Evolutionary conservation across 2,113 vertebrate species (phyloP), one percentile per base, ranked within the genome.

Genomic region (Morphnarchus princeps): DNA sequence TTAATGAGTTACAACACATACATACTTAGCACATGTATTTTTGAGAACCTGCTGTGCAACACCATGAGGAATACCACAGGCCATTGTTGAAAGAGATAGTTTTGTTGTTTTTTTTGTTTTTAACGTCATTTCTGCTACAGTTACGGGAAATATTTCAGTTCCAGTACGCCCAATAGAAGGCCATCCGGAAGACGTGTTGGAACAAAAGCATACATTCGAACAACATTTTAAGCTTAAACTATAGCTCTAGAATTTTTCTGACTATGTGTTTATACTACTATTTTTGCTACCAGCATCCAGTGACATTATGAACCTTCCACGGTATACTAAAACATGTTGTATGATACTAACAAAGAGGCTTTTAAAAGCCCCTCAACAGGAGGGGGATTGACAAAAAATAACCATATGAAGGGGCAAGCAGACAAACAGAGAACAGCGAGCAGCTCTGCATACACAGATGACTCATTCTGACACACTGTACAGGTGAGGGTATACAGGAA

Each of bases 1-100:
- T 94, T 95, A 79, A 92, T 45, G 92, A 96, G 95, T 96, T 69
- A 84, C 82, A 97, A 94, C 88, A 96, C 91, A 97, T 80, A 91
- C 69, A 79, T 74, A 92, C 93, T 95, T 49, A 93, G 82, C 80
- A 78, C 76, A 93, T 62, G 73, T 78, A 72, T 94, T 86, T 43
- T 78, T 70, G 90, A 72, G 78, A 74, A 86, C 82, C 80, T 97
- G 86, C 87, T 93, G 91, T 91, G 93, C 63, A 93, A 61, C 88
- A 70, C 40, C 82, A 73, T 80, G 73, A 94, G 58, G 61, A 90
- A 93, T 74, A 78, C 96, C 81, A 65, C 65, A 96, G 83, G 38
- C 94, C 94, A 91, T 88, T 82, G 89, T 82, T 95, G 50, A 58
- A 89, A 82, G 79, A 80, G 77, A 96, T 47, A 84, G 43, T 93